These are phyloP conservation scores for Nipponacmea schrenckii DNA, from an alignment of 2,888 invertebrate genomes.

Conservation along the genomic window DNA sequence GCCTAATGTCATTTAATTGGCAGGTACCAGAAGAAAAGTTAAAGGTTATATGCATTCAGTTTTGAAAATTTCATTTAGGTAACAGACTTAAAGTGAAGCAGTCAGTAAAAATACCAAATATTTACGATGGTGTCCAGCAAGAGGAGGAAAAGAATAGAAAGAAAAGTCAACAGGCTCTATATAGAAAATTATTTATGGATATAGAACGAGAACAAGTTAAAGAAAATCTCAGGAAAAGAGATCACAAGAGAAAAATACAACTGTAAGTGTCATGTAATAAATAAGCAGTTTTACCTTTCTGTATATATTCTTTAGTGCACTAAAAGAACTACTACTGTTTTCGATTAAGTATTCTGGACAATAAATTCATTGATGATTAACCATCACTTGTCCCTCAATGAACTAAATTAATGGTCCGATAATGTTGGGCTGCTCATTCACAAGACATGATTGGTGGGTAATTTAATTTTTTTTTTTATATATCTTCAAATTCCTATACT, in stretches of 20 bases:
- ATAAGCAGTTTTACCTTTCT: background rate
- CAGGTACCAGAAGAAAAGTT: no score
- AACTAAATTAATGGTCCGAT: no score
- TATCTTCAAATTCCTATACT: no score
- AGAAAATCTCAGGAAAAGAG: conserved; percentile 56
- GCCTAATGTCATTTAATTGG: no score
- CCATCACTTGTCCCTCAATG: no score
- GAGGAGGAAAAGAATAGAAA: conserved; percentile 52
- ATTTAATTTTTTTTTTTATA: no score
- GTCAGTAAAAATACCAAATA: conserved; percentile 40
- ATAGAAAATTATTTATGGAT: conserved; percentile 64
- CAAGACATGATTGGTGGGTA: no score
- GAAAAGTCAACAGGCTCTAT: conserved; percentile 57
- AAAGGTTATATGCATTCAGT: conserved; percentile 13
- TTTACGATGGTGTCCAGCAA: conserved; percentile 52
- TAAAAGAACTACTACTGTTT: no score
- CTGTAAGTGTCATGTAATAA: conserved; percentile 33
- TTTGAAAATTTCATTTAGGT: conserved; percentile 7
- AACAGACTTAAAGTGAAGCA: conserved; percentile 17
- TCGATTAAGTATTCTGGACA: no score
- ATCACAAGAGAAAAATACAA: conserved; percentile 54
- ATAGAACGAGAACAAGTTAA: conserved; percentile 65
- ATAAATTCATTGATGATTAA: no score
- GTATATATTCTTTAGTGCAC: no score
- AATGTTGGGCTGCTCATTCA: no score